Percentiles rank a stretch among this genome's conserved stretches.
Evolutionary conservation across 2,797 vertebrate species (phyloP).

Genomic region (Crossoptilon crossoptilon): DNA sequence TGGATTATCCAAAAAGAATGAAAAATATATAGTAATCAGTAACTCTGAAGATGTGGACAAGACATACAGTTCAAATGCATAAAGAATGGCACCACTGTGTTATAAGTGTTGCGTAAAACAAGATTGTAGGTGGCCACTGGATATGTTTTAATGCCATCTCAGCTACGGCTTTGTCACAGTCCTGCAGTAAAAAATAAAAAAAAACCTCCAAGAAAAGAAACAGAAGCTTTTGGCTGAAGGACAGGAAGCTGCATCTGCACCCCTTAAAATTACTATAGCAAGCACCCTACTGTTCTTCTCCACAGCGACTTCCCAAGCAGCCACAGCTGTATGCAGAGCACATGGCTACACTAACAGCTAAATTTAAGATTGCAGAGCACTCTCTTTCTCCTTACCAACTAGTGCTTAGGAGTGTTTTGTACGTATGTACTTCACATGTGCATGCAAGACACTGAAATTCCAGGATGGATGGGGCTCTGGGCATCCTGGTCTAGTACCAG

Average conservation of each 20-base stretch:
- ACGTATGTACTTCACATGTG: neutral
- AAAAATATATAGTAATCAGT: slow-evolving; percentile 47
- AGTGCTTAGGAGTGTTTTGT: neutral
- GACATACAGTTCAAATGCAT: slow-evolving; percentile 14
- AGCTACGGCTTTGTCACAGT: neutral
- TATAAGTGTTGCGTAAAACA: neutral
- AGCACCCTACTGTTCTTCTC: neutral
- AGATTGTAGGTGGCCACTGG: neutral
- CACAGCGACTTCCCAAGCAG: neutral
- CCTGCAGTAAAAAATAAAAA: neutral
- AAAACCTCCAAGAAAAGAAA: neutral
- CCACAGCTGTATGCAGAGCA: neutral
- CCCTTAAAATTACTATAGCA: neutral
- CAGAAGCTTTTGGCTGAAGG: neutral
- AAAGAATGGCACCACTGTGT: neutral
- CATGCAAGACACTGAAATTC: too few species aligned
- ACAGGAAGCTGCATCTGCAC: neutral
- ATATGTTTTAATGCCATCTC: neutral
- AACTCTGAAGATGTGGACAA: slow-evolving; percentile 13
- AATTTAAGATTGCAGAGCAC: neutral
- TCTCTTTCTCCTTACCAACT: neutral
- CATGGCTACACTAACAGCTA: rapidly evolving
- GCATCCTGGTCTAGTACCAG: too few species aligned
- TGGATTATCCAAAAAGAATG: slow-evolving; percentile 17
- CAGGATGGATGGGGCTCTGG: too few species aligned